phyloP scores from a whole-genome alignment of 1,140 invertebrate genomes.

The Drosophila melanogaster region Release_6_plus_ISO1_MT NT_033777.3:20810501-20811000 shows the following conservation, averaged over 20 bases:
- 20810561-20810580: constrained; percentile 35
- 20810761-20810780: constrained; percentile 35
- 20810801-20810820: neutral
- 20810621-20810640: constrained; percentile 67
- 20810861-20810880: constrained; percentile 80
- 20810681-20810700: constrained; percentile 83
- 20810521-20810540: constrained; percentile 36
- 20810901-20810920: constrained; percentile 33
- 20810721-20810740: constrained; percentile 76
- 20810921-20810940: constrained; percentile 17
- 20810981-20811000: constrained; percentile 80
- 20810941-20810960: constrained; percentile 47
- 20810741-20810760: constrained; percentile 57
- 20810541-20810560: constrained; percentile 45
- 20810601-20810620: constrained; percentile 81
- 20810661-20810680: constrained; percentile 83
- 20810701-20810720: constrained; percentile 83
- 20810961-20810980: constrained; percentile 76
- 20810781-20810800: constrained; percentile 1
- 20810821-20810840: constrained; percentile 7
- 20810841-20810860: constrained; percentile 10
- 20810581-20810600: constrained; percentile 73
- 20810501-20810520: constrained; percentile 51
- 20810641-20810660: constrained; percentile 82
- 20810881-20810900: constrained; percentile 66